Base-by-base conservation (phyloP, 2,797 vertebrate genomes). In the Enteromius radiatus region DNA sequence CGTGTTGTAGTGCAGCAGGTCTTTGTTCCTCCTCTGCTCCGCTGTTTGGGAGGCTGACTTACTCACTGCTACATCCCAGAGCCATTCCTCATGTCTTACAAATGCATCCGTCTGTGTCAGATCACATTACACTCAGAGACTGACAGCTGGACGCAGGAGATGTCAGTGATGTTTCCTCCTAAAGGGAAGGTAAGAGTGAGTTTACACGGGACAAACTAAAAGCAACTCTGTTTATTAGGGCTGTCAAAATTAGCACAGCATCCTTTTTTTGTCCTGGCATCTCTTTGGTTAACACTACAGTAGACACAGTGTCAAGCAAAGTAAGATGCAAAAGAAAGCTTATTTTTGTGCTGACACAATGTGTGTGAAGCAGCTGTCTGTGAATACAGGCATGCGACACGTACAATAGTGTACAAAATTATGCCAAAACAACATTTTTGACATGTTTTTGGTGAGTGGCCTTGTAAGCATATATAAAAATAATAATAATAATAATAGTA, bases 21-120 rank as follows among this genome's bases (percentile, higher is more conserved):
- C 74, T 71, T 63, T 77, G 54, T 69, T 81, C 65, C 45, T 85
- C 68, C 73, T 85, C 65, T 19, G 56, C 43, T n/a, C 70, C 17
- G 1, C 70, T 63, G 56, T 70, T 52, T 52, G 68, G 56, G 67
- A 78, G 67, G 56, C 76, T 80, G 78, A 61, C 71, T 49, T 14
- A 49, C 38, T 76, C 64, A 69, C 64, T 31, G 64, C 71, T 43
- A 68, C 52, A 70, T 61, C 64, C 61, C 73, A 68, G 49, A 76
- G 52, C 74, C 26, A 64, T 71, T 75, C 47, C 77, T 56, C 41
- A 26, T 38, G 70, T 69, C 73, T 77, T 64, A 38, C 65, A 41
- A 71, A 81, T 81, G 67, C 28, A 52, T 63, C 69, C 15, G n/a
- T 65, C 33, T 43, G 47, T 81, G 80, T 75, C 80, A 54, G 15